Percentiles rank a stretch among this genome's conserved stretches.
Evolutionary conservation across 2,888 invertebrate genomes (phyloP).

Genomic region (Ennomos fuscantarius): DNA sequence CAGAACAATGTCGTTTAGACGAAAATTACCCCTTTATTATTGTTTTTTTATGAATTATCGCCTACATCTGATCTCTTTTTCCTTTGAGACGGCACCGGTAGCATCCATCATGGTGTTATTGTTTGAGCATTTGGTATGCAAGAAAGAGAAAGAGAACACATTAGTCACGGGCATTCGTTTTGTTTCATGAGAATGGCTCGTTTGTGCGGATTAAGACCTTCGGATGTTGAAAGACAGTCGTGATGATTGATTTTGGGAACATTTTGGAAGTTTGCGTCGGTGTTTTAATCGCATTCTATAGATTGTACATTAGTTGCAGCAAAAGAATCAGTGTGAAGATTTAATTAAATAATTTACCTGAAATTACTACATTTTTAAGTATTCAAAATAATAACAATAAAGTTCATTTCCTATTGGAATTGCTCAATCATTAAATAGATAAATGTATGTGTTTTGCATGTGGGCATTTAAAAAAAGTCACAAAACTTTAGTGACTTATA

Average conservation of each 20-base stretch:
- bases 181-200: conserved; percentile 59
- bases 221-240: conserved; percentile 40
- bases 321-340: background rate
- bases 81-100: conserved; percentile 68
- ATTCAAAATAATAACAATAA: no score
- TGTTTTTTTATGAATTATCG: conserved; percentile 79
- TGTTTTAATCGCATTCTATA: background rate
- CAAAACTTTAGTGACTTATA: no score
- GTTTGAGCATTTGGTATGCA: conserved; percentile 61
- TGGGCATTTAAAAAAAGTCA: no score
- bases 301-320: background rate
- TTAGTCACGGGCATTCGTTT: conserved; percentile 73
- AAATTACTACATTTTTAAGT: no score
- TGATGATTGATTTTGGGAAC: conserved; percentile 39
- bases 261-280: background rate
- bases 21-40: conserved; percentile 71
- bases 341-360: conserved; percentile 1
- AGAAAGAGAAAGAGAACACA: conserved; percentile 51
- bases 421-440: no score
- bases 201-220: conserved; percentile 65
- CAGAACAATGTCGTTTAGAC: conserved; percentile 62
- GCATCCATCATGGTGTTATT: conserved; percentile 77
- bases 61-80: conserved; percentile 70
- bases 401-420: no score
- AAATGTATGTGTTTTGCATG: no score